A percentile compares a stretch with the other conserved stretches of the same genome.
Evolutionary conservation across 2,888 invertebrate species (phyloP).

Genomic region (Oithona nana): DNA sequence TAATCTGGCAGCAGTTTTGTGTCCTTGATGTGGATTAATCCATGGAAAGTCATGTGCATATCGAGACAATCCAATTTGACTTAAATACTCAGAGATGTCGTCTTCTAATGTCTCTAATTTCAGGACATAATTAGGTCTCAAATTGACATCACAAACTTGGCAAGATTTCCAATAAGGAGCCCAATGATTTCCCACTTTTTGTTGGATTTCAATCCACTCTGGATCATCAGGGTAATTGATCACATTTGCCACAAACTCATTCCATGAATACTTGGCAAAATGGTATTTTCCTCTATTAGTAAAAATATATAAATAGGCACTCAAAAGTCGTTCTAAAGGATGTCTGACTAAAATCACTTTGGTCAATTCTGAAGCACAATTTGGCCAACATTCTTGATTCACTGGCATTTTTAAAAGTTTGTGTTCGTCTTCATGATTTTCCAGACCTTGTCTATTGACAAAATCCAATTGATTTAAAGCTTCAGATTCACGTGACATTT

Average conservation of each 20-base stretch:
- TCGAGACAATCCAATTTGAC: neutral
- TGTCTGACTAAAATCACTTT: neutral
- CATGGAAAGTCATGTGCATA: neutral
- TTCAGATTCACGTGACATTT: too few relatives aligned
- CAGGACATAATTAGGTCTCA: neutral
- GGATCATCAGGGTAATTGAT: neutral
- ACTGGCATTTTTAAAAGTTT: neutral
- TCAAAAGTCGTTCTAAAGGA: neutral
- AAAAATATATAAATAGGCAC: neutral
- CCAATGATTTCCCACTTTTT: neutral
- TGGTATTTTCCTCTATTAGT: neutral
- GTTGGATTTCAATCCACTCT: neutral
- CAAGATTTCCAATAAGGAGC: neutral
- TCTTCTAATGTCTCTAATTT: neutral
- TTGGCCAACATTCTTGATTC: neutral
- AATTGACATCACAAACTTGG: neutral
- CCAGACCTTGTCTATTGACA: neutral
- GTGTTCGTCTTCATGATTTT: neutral
- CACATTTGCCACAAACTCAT: neutral
- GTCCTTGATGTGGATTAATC: neutral
- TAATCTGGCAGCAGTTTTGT: neutral
- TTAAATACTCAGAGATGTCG: neutral
- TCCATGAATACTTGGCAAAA: neutral
- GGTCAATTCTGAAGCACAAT: neutral
- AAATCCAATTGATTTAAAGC: too few relatives aligned